Conservation (phyloP, 2,797 vertebrate species). For the Pipistrellus kuhlii region DNA sequence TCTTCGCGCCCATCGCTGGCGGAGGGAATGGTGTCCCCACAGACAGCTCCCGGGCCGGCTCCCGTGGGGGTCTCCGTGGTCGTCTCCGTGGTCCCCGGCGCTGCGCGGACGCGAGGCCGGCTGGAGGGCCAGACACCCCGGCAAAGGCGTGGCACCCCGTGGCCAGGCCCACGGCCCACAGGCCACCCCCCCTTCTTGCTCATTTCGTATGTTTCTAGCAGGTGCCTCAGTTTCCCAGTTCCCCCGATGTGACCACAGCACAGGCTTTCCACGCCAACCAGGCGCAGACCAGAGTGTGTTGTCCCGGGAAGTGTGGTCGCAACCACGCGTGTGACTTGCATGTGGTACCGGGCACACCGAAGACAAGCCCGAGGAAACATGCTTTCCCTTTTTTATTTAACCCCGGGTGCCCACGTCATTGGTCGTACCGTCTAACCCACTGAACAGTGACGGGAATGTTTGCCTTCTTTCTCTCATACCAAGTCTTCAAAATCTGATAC, state of each 20-base stretch:
- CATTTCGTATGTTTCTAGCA: neutral
- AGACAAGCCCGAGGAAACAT: neutral
- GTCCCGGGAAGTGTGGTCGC: rapidly evolving
- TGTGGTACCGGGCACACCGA: neutral
- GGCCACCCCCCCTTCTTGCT: neutral
- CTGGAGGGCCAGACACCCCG: neutral
- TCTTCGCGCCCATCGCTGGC: slow-evolving; percentile 56
- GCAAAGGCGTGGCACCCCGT: neutral
- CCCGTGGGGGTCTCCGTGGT: neutral
- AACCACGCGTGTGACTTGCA: neutral
- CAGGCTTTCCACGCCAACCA: rapidly evolving
- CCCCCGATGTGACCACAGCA: neutral
- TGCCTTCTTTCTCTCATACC: neutral
- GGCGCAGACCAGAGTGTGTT: rapidly evolving
- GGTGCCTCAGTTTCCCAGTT: neutral
- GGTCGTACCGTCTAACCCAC: neutral
- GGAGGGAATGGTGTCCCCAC: slow-evolving; percentile 22
- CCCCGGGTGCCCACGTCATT: neutral
- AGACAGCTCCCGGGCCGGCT: slow-evolving; percentile 37
- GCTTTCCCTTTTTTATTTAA: neutral
- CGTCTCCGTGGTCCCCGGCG: rapidly evolving
- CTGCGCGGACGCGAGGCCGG: neutral
- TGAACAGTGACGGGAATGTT: neutral
- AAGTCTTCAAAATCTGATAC: neutral
- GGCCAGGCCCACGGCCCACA: neutral